phyloP scores from a whole-genome alignment of 1,140 invertebrate genomes.

The Dryas iulia region DNA sequence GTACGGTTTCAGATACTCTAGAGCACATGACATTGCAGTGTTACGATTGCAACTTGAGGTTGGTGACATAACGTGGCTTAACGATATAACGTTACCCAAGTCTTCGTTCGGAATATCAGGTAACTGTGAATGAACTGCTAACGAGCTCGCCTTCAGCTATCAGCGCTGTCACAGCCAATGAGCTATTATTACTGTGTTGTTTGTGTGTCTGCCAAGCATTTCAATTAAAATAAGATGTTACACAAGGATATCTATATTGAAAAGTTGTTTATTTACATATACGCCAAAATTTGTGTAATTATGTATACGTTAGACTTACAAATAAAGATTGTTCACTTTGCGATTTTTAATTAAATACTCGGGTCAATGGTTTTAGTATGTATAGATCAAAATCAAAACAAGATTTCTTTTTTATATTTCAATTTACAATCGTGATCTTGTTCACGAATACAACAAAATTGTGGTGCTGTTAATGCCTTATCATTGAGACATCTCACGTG shows the following conservation, averaged over 20 bases:
- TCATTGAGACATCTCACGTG: too few relatives aligned
- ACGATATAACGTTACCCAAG: conserved; percentile 50
- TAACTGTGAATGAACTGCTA: conserved; percentile 48
- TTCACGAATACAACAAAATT: too few relatives aligned
- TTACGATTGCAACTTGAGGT: conserved; percentile 48
- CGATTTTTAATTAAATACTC: too few relatives aligned
- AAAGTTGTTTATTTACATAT: background rate
- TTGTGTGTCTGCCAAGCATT: conserved; percentile 40
- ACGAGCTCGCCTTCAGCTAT: conserved; percentile 31
- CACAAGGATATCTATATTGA: background rate
- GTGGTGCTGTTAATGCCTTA: too few relatives aligned
- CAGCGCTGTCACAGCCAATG: conserved; percentile 32
- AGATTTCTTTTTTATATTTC: too few relatives aligned
- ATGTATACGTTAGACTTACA: too few relatives aligned
- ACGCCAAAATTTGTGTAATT: too few relatives aligned
- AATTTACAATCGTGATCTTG: too few relatives aligned
- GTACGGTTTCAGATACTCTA: conserved; percentile 61
- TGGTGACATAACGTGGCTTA: conserved; percentile 47
- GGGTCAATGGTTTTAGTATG: too few relatives aligned
- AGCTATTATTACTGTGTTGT: conserved; percentile 38
- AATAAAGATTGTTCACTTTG: too few relatives aligned
- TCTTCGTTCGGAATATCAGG: conserved; percentile 64
- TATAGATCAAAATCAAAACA: background rate
- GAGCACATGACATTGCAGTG: conserved; percentile 64
- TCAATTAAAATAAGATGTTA: conserved; percentile 38